These are phyloP conservation scores for Limenitis camilla DNA, from an alignment of 2,888 invertebrate genomes.

Conservation along the genomic window DNA sequence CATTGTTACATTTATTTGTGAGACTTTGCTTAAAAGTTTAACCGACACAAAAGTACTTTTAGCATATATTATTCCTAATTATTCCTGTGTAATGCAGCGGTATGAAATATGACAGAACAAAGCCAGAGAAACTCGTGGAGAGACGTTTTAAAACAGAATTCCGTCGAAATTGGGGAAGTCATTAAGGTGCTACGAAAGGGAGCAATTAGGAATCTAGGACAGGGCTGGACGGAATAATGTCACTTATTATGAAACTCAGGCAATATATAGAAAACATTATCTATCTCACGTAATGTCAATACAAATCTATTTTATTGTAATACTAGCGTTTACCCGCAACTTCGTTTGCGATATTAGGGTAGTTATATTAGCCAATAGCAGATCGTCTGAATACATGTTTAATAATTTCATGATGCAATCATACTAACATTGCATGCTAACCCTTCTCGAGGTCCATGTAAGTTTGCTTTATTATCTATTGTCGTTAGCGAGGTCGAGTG, in stretches of 20 bases:
- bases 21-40: not conserved
- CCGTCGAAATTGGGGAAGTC: slow-evolving; percentile 59
- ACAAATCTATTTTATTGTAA: too few relatives aligned
- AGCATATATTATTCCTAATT: slow-evolving; percentile 12
- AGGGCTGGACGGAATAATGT: slow-evolving; percentile 33
- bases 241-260: slow-evolving; percentile 22
- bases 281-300: not conserved
- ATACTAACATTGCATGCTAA: too few relatives aligned
- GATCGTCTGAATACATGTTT: too few relatives aligned
- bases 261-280: slow-evolving; percentile 15
- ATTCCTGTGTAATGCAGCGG: slow-evolving; percentile 9
- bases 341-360: too few relatives aligned
- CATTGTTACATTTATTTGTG: too few relatives aligned
- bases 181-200: slow-evolving; percentile 52
- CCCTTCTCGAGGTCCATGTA: too few relatives aligned
- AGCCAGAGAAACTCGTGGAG: slow-evolving; percentile 15
- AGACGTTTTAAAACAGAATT: slow-evolving; percentile 52
- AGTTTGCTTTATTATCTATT: too few relatives aligned
- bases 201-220: slow-evolving; percentile 60
- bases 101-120: slow-evolving; percentile 17
- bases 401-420: too few relatives aligned
- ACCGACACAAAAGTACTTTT: not conserved
- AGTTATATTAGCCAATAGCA: too few relatives aligned
- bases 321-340: too few relatives aligned
- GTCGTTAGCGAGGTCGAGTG: too few relatives aligned